Conservation (phyloP, 1,140 invertebrate genomes). For the Frieseomelitta varia region DNA sequence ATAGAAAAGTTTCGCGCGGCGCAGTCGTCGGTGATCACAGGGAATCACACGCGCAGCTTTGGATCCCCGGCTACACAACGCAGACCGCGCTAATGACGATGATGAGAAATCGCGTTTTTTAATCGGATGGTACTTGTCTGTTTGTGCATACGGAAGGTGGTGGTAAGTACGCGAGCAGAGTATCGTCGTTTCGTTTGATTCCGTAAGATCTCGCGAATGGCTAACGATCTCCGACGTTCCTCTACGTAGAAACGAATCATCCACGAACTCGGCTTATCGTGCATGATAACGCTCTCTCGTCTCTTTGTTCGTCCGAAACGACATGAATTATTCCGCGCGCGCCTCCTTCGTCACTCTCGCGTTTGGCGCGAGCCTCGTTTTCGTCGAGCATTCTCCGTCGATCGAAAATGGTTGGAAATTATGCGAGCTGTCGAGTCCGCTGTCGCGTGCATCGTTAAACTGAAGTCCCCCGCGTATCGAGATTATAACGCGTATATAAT, state of each 20-base stretch:
- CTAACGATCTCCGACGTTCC: not conserved
- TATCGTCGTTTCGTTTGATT: not conserved
- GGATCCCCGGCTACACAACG: not conserved
- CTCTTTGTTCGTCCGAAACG: not conserved
- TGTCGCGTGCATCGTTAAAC: not conserved
- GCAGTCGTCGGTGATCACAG: too few relatives aligned
- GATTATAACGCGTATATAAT: too few relatives aligned
- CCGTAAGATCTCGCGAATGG: not conserved
- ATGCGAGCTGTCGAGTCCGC: constrained; percentile 9
- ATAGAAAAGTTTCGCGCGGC: not conserved
- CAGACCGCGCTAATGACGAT: not conserved
- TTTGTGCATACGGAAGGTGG: constrained; percentile 71
- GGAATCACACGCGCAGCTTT: not conserved
- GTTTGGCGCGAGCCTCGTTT: constrained; percentile 36
- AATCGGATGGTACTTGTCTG: constrained; percentile 49
- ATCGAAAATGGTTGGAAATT: constrained; percentile 45
- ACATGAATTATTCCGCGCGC: constrained; percentile 62
- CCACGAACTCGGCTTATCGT: not conserved
- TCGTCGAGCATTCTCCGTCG: constrained; percentile 18
- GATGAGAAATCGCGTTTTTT: not conserved
- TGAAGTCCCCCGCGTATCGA: not conserved
- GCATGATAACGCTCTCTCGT: not conserved
- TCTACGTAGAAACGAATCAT: not conserved
- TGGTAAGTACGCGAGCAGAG: constrained; percentile 69
- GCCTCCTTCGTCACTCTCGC: constrained; percentile 48